Conservation (phyloP, 2,888 invertebrate genomes). For the Thecocarcelia acutangulata region DNA sequence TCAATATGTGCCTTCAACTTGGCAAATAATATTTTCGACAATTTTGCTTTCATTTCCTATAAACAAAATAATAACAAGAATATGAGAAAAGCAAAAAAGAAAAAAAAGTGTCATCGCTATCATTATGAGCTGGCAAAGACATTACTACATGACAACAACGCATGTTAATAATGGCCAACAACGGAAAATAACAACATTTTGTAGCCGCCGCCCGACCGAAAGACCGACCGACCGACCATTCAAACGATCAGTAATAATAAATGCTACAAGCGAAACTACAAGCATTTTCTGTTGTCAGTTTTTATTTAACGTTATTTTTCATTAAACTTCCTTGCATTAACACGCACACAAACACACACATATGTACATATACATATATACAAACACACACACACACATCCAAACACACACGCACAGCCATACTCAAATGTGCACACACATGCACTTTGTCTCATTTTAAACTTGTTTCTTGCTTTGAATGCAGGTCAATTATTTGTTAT, state of each 20-base stretch:
- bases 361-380: not conserved
- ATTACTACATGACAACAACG: slow-evolving; percentile 19
- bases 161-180: slow-evolving; percentile 38
- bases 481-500: slow-evolving; percentile 34
- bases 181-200: slow-evolving; percentile 21
- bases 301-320: not conserved
- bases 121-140: slow-evolving; percentile 32
- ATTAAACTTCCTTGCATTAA: not conserved
- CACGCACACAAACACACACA: not conserved
- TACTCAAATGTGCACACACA: too few relatives aligned
- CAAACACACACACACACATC: not conserved
- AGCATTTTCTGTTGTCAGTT: slow-evolving; percentile 23
- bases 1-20: too few relatives aligned
- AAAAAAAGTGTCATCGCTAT: slow-evolving; percentile 36
- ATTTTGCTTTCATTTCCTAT: slow-evolving; percentile 20
- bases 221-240: not conserved
- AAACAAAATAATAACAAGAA: slow-evolving; percentile 9
- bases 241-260: slow-evolving; percentile 35
- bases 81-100: not conserved
- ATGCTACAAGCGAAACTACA: slow-evolving; percentile 15
- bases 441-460: too few relatives aligned
- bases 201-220: not conserved
- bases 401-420: not conserved
- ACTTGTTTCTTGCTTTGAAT: slow-evolving; percentile 9
- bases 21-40: not conserved